Evolutionary conservation across 2,113 vertebrate genomes (phyloP), one percentile per base, ranked within the genome.

Genomic region (Silurus asotus): DNA sequence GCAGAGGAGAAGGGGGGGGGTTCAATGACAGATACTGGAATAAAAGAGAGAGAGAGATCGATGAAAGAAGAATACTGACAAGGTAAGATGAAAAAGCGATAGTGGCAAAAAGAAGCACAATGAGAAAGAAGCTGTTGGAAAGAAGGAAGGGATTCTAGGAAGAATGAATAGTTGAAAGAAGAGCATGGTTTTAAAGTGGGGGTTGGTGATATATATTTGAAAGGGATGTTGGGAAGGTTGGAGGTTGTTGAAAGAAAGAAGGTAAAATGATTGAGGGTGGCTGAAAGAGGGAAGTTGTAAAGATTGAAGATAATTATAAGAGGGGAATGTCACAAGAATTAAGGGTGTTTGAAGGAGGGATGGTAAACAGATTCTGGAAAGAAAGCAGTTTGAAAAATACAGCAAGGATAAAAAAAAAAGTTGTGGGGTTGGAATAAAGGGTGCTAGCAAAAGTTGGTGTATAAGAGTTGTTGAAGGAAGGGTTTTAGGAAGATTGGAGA

Each of bases 11-110:
- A n/a, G 23, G 61, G 9, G 77, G 80, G 61, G 23, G 61, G 80
- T 51, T 82, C 23, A 25, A 82, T 82, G 80, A 82, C 80, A 82
- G 80, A 82, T 64, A 23, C 61, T 25, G 45, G 49, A 82, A 82
- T 65, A 23, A 82, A 82, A 48, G 14, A 76, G 23, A 65, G 37
- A 79, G 77, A n/a, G 13, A 62, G 45, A 65, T 82, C 62, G 28
- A 65, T 82, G 23, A n/a, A 61, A 23, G 61, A 25, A 82, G 80
- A 59, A 80, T 20, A 48, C 56, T 45, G 55, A 9, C 56, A 59
- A 45, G 77, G 23, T 37, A 61, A 6, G 17, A 10, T 61, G 77
- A 79, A 19, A 37, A 17, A 56, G 75, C 2, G 4, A 37, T n/a
- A 10, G 0, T n/a, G 51, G 51, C 37, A 56, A 58, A 78, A 78